Percentiles rank a stretch among this genome's conserved stretches.
Evolutionary conservation across 2,113 vertebrate genomes (phyloP).

Genomic region (Mesoclemmys tuberculata): DNA sequence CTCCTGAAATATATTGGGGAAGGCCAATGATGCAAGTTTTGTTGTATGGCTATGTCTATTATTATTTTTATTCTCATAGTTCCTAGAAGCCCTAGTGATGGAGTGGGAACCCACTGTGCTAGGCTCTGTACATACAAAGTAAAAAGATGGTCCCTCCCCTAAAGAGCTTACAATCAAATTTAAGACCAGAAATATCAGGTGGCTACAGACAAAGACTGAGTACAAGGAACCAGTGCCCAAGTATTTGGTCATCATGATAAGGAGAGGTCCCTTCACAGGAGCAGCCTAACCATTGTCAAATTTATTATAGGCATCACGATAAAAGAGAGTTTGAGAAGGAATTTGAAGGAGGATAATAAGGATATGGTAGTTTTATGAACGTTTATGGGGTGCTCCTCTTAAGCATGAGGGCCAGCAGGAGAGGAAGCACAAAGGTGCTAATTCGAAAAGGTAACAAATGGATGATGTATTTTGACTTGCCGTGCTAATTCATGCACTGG

Average conservation of each 20-base stretch:
- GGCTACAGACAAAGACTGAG: not conserved
- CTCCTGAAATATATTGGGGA: not conserved
- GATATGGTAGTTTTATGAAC: not conserved
- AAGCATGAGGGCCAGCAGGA: not conserved
- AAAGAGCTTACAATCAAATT: not conserved
- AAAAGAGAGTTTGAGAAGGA: not conserved
- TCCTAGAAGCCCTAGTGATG: not conserved
- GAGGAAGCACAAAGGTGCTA: not conserved
- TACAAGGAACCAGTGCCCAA: too few relatives aligned
- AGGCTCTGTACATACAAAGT: not conserved
- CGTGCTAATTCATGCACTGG: not conserved
- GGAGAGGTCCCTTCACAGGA: not conserved
- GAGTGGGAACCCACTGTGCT: not conserved
- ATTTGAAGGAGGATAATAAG: not conserved
- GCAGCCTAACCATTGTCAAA: not conserved
- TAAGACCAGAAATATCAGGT: not conserved
- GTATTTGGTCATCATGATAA: not conserved
- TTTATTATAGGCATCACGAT: not conserved
- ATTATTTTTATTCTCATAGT: not conserved
- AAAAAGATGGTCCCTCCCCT: not conserved
- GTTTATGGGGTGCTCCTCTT: not conserved
- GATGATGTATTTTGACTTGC: fast-evolving
- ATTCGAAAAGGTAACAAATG: not conserved
- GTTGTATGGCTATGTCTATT: not conserved
- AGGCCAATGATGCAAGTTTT: not conserved